phyloP scores from a whole-genome alignment of 2,113 vertebrate genomes.

The Pongo pygmaeus region DNA sequence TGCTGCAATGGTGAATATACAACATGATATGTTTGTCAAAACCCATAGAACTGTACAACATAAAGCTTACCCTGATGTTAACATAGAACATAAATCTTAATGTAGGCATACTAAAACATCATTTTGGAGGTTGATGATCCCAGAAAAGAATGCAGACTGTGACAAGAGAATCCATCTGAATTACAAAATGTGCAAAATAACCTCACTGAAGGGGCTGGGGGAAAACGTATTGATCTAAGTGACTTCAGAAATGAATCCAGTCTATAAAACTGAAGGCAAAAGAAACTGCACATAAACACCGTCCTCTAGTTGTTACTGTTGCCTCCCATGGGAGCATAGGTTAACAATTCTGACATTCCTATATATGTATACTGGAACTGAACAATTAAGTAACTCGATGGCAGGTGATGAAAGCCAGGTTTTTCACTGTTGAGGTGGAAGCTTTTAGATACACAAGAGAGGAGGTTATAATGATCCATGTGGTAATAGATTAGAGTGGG shows the following conservation, averaged over 20 bases:
- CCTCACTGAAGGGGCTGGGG: neutral
- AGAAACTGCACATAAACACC: neutral
- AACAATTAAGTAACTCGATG: neutral
- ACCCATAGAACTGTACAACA: neutral
- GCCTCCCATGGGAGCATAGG: neutral
- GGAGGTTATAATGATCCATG: neutral
- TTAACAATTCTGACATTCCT: neutral
- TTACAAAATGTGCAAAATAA: neutral
- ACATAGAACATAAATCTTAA: neutral
- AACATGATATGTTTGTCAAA: neutral
- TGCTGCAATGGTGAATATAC: neutral
- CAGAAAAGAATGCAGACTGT: neutral
- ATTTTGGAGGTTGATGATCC: neutral
- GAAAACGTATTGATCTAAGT: neutral
- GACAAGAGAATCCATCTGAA: neutral
- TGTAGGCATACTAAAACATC: neutral
- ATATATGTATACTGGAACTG: neutral
- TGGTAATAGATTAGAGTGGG: neutral
- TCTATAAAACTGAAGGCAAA: neutral
- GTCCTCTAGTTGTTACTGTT: neutral
- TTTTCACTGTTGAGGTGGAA: neutral
- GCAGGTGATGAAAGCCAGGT: neutral
- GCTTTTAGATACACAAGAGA: neutral
- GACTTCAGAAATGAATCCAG: neutral
- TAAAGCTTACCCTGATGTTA: neutral